Conservation (phyloP, 2,888 invertebrate genomes). For the Harpalus rufipes region DNA sequence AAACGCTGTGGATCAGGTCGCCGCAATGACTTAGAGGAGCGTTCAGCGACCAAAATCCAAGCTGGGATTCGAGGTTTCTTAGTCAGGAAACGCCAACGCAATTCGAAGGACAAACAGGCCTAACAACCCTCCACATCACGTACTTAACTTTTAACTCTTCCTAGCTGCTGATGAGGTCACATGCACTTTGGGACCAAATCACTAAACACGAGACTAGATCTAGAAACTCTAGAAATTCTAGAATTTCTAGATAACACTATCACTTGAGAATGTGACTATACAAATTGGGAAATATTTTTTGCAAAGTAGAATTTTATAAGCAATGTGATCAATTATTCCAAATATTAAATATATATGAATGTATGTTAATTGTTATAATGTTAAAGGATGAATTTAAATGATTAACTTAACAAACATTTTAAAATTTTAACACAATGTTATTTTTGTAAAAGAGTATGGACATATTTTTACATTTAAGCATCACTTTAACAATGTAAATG, state of each 20-base stretch:
- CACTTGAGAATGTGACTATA: slow-evolving; percentile 5
- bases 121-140: slow-evolving; percentile 29
- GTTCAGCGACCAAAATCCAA: slow-evolving; percentile 80
- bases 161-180: slow-evolving; percentile 30
- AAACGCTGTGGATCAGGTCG: slow-evolving; percentile 54
- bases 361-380: not conserved
- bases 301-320: slow-evolving; percentile 16
- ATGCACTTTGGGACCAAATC: slow-evolving; percentile 36
- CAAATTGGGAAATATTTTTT: not conserved
- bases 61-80: slow-evolving; percentile 80
- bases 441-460: not conserved
- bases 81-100: slow-evolving; percentile 78
- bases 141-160: slow-evolving; percentile 36
- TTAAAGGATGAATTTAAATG: not conserved
- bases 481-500: not conserved
- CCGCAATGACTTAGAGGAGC: slow-evolving; percentile 73
- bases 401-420: not conserved
- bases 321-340: slow-evolving; percentile 54
- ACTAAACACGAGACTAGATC: not conserved
- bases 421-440: not conserved
- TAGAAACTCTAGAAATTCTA: not conserved
- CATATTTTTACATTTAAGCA: not conserved
- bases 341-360: slow-evolving; percentile 22
- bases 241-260: not conserved
- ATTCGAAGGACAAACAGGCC: slow-evolving; percentile 69